phyloP scores from a whole-genome alignment of 2,888 invertebrate species.

The Craniophora ligustri region DNA sequence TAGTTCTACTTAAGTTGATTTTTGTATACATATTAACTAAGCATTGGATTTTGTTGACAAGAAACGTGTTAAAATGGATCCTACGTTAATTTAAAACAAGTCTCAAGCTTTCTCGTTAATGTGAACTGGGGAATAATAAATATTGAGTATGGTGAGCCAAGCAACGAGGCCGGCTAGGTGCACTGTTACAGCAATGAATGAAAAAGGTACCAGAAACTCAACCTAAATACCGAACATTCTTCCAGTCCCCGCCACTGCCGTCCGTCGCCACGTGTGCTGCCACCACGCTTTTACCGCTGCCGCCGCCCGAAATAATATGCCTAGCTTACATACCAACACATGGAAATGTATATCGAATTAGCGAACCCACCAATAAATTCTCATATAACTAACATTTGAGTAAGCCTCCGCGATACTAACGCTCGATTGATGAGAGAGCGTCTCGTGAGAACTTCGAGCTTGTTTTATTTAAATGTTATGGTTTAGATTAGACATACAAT shows the following conservation, averaged over 20 bases:
- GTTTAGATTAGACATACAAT: conserved; percentile 48
- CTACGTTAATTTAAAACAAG: conserved; percentile 63
- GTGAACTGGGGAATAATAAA: conserved; percentile 71
- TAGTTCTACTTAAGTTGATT: conserved; percentile 63
- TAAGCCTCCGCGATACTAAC: conserved; percentile 54
- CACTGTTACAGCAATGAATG: conserved; percentile 86
- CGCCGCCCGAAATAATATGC: conserved; percentile 79
- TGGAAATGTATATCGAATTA: conserved; percentile 76
- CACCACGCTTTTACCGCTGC: conserved; percentile 81
- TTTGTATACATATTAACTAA: conserved; percentile 55
- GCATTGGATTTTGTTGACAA: conserved; percentile 54
- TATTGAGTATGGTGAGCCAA: conserved; percentile 63
- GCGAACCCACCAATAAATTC: conserved; percentile 65
- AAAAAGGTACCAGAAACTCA: conserved; percentile 86
- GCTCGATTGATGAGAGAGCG: conserved; percentile 54
- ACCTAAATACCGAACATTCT: conserved; percentile 87
- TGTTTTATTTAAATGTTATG: conserved; percentile 50
- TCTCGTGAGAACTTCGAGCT: conserved; percentile 51
- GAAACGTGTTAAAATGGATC: conserved; percentile 39
- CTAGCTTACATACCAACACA: conserved; percentile 77
- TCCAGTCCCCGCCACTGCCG: conserved; percentile 76
- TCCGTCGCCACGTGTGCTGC: conserved; percentile 80
- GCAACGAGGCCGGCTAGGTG: conserved; percentile 71
- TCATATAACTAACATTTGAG: conserved; percentile 60
- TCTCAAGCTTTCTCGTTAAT: conserved; percentile 73